Evolutionary conservation across 1,140 invertebrate genomes (phyloP), one percentile per base, ranked within the genome.

Genomic region (Drosophila aff.): DNA sequence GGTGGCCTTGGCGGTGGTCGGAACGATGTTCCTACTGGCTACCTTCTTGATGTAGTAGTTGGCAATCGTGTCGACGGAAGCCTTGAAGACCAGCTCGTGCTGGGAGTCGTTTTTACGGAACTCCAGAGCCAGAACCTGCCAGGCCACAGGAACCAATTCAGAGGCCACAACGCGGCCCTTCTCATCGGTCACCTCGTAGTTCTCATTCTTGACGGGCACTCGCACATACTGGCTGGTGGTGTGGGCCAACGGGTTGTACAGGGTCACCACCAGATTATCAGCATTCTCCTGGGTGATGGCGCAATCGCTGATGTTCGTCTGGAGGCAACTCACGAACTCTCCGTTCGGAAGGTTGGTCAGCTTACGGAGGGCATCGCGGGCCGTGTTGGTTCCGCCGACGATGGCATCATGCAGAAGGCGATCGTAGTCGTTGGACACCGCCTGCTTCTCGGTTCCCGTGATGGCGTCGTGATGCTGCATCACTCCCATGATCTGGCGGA

Each of bases 381-480:
- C 75, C 5, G 74, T 79, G 2, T 73, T 47, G 33, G 71, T 63
- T 1, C 86, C 79, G 4, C 69, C 57, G 1, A 83, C 18, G 8
- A 92, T 76, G 31, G 79, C 91, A 7, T 89, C 86, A 23, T 75
- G 60, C 7, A 92, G 31, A 18, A 92, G 55, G 3, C 91, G 83
- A 83, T 92, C 95, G 93, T 99, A 99, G 93, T 99, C 98, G 18
- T 95, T 85, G 0, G 97, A 96, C 1, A 99, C 98, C 50, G 96
- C 95, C 93, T 99, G 96, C 84, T 98, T 98, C 83, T 98, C 98
- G 0, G 98, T 99, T 23, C 98, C 98, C 0, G 96, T 96, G 2
- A 97, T 94, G 2, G 96, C 96, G 86, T 97, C 98, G 87, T 99
- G 98, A 93, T 99, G 98, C 89, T 99, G 98, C 94, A 97, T 96